phyloP scores from a whole-genome alignment of 1,140 invertebrate genomes.

The Venustaconcha ellipsiformis region DNA sequence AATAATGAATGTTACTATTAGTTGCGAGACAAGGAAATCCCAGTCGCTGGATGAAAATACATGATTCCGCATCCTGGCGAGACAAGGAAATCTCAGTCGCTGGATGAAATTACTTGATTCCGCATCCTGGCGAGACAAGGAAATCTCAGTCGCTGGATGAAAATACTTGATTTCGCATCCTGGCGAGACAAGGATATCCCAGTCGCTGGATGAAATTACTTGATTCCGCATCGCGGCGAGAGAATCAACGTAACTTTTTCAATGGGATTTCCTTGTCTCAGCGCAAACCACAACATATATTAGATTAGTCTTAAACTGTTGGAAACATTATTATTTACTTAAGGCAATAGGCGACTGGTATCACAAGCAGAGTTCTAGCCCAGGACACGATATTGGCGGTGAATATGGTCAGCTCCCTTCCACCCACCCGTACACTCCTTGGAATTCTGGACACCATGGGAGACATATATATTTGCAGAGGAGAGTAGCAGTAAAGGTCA shows the following conservation, averaged over 20 bases:
- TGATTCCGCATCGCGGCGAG: background rate
- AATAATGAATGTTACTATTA: background rate
- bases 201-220: background rate
- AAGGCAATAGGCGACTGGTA: constrained; percentile 53
- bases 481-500: constrained; percentile 47
- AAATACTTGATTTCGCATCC: background rate
- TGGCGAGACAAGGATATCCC: background rate
- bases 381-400: constrained; percentile 59
- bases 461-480: constrained; percentile 39
- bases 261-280: background rate
- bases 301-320: background rate
- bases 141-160: background rate
- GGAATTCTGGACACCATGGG: constrained; percentile 47
- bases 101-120: background rate
- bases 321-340: constrained; percentile 42
- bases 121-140: background rate
- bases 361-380: constrained; percentile 49
- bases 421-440: constrained; percentile 28
- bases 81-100: background rate
- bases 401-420: constrained; percentile 35
- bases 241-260: too few relatives aligned
- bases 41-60: background rate
- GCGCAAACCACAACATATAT: background rate
- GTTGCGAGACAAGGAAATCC: background rate
- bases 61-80: background rate